A percentile compares a stretch with the other conserved stretches of the same genome.
phyloP scores from a whole-genome alignment of 2,113 vertebrate genomes.

The Pyxicephalus adspersus region DNA sequence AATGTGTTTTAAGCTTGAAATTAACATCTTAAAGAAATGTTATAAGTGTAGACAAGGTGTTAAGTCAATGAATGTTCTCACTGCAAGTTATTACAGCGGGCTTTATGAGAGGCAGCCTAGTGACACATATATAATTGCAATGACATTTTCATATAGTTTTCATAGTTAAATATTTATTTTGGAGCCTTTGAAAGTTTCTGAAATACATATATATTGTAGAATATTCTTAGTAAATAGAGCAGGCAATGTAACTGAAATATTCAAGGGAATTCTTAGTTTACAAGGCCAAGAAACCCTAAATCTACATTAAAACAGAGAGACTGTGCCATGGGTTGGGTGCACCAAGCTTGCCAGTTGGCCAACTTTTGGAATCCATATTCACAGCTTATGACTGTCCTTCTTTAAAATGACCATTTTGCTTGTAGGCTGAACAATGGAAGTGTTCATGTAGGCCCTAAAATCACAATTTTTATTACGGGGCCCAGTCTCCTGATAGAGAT shows the following conservation, averaged over 20 bases:
- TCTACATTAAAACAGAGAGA: no score
- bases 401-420: no score
- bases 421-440: no score
- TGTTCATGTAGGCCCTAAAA: no score
- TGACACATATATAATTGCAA: slow-evolving; percentile 10
- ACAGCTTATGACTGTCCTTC: no score
- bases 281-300: no score
- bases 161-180: slow-evolving; percentile 40
- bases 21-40: slow-evolving; percentile 32
- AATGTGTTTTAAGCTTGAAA: slow-evolving; percentile 18
- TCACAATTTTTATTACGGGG: no score
- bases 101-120: background rate
- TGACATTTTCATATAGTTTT: slow-evolving; percentile 30
- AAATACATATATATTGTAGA: background rate
- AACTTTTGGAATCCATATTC: no score
- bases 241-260: background rate
- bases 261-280: no score
- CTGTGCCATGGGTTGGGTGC: no score
- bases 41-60: slow-evolving; percentile 44
- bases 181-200: background rate
- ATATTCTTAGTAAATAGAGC: background rate
- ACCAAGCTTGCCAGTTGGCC: no score
- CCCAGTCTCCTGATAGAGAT: no score
- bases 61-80: slow-evolving; percentile 50
- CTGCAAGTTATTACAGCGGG: slow-evolving; percentile 7